Percentiles rank a stretch among this genome's conserved stretches.
phyloP scores from a whole-genome alignment of 1,140 invertebrate species.

The Adelges cooleyi region DNA sequence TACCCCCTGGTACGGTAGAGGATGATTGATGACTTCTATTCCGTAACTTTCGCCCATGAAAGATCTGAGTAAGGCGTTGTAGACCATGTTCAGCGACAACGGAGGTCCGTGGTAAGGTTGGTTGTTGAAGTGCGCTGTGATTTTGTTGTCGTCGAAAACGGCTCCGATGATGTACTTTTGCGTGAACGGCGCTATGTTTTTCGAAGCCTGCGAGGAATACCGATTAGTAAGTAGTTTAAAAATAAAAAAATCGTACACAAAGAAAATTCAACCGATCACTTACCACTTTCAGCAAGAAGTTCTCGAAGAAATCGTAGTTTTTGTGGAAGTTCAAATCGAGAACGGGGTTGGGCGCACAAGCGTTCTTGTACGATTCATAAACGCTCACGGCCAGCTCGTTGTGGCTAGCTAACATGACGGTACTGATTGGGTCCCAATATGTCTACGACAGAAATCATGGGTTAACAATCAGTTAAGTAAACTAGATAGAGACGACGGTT shows the following conservation, averaged over 20 bases:
- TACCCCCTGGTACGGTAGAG: constrained; percentile 46
- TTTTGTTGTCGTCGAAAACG: constrained; percentile 36
- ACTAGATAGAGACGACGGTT: no score
- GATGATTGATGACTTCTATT: constrained; percentile 55
- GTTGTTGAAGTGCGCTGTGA: constrained; percentile 49
- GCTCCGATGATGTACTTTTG: constrained; percentile 42
- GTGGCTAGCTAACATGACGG: background rate
- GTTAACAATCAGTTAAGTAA: no score
- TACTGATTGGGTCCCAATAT: constrained; percentile 11
- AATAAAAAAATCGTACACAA: background rate
- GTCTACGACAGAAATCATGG: background rate
- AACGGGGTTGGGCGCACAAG: background rate
- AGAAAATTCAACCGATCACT: constrained; percentile 36
- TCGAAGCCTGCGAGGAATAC: constrained; percentile 32
- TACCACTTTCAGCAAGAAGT: constrained; percentile 33
- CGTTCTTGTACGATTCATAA: constrained; percentile 11
- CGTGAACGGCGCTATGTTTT: constrained; percentile 32
- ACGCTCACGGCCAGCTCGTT: background rate
- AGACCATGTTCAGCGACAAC: constrained; percentile 48
- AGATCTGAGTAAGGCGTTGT: constrained; percentile 48
- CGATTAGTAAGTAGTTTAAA: no score
- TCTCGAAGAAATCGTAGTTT: constrained; percentile 40
- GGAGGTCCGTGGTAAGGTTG: constrained; percentile 57
- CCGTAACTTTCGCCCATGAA: constrained; percentile 35
- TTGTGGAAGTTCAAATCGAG: constrained; percentile 18